Conservation (phyloP, 2,888 invertebrate species). For the Cheilosia vulpina region DNA sequence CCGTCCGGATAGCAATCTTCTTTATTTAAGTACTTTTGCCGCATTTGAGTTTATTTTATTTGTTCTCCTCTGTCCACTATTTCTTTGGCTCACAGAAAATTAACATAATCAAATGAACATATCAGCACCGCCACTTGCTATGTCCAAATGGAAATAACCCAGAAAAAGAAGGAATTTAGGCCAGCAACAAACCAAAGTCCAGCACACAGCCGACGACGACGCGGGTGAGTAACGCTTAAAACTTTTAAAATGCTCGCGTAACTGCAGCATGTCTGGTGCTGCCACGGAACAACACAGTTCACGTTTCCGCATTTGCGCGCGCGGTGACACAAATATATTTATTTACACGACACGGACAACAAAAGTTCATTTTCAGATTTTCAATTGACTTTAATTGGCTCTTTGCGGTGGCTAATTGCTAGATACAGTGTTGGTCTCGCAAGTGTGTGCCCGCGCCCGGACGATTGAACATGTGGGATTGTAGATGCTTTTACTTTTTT, state of each 20-base stretch:
- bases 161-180: slow-evolving; percentile 64
- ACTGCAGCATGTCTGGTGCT: slow-evolving; percentile 11
- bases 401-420: slow-evolving; percentile 66
- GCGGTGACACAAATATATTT: slow-evolving; percentile 52
- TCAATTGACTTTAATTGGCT: slow-evolving; percentile 72
- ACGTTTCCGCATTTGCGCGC: slow-evolving; percentile 68
- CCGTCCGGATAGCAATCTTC: slow-evolving; percentile 8
- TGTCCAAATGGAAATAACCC: slow-evolving; percentile 64
- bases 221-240: slow-evolving; percentile 8
- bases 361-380: slow-evolving; percentile 65
- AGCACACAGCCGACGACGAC: not conserved
- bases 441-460: not conserved
- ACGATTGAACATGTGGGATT: slow-evolving; percentile 33
- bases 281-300: slow-evolving; percentile 39
- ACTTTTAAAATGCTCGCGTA: slow-evolving; percentile 18
- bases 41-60: not conserved
- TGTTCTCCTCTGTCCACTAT: not conserved
- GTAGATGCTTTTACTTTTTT: not conserved
- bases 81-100: slow-evolving; percentile 25
- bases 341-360: slow-evolving; percentile 11
- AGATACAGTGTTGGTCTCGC: slow-evolving; percentile 31
- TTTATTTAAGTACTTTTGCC: not conserved
- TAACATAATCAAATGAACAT: slow-evolving; percentile 54
- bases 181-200: slow-evolving; percentile 20
- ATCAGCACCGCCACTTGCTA: slow-evolving; percentile 38